Evolutionary conservation across 2,888 invertebrate species (phyloP), one percentile per base, ranked within the genome.

Genomic region (Luffia ferchaultella): DNA sequence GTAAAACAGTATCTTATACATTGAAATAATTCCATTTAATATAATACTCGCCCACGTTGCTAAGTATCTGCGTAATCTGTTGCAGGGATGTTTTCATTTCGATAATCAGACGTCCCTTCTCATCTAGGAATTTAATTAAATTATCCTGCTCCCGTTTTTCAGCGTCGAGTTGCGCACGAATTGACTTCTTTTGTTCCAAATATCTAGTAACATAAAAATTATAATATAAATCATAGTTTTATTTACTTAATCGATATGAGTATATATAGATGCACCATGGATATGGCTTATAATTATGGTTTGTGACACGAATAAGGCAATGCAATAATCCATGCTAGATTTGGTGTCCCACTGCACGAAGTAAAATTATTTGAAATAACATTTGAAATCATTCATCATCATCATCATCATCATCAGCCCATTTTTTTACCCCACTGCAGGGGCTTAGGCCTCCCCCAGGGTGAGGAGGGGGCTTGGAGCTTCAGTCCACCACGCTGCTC

Each of bases 31-130:
- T n/a, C n/a, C n/a, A n/a, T n/a, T n/a, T n/a, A n/a, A n/a, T 16
- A 17, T 45, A n/a, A 5, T 15, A 46, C 73, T 67, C 47, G 78
- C 79, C 76, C 2, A 79, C 77, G 46, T 73, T 77, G 0, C 82
- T 72, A 1, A 87, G 64, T 53, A 88, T 73, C 47, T 85, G 79
- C 51, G 86, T 77, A 57, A 89, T 80, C 59, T 86, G 88, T 60
- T 87, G 87, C 51, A 89, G 61, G 0, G 87, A 85, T 0, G 82
- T 85, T 60, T 85, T 85, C 63, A 89, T 82, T 56, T 86, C 79
- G 41, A 88, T 86, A 41, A 88, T 72, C 17, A 88, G 67, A 55
- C 76, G 70, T 0, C 87, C 86, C 51, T 83, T 83, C 16, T 68
- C 71, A 58, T 86, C 75, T 18, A 85, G 69, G 2, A 75, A 52